Base-by-base conservation (phyloP, 2,113 vertebrate species). In the Tenrec ecaudatus region DNA sequence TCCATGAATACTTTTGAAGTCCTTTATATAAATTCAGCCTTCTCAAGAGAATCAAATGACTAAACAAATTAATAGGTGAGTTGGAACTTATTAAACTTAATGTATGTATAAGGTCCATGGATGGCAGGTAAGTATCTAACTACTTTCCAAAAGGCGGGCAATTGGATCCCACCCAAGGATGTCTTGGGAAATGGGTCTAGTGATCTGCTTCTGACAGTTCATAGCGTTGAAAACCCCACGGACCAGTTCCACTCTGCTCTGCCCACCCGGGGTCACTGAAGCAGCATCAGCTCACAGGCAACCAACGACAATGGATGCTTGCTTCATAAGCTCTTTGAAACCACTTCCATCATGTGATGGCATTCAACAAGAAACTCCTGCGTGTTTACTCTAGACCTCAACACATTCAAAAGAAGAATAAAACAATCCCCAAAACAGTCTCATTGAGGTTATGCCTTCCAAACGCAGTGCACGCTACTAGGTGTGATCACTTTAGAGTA, bases 1-100 rank as follows among this genome's bases (percentile, higher is more conserved):
- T 89, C 9, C 17, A 40, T 64, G 83, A 95, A 62, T 76, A 12
- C 4, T 77, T 62, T 62, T 62, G 16, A 62, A 23, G 16, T 62
- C 60, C 60, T 19, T 62, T 62, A 62, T 19, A 62, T 68, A 31
- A 69, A 62, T 80, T 17, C 83, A 20, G 19, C 60, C n/a, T 87
- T 86, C 60, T 68, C 53, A 47, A 27, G 69, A 92, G 23, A 95
- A 47, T 12, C 17, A 87, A 85, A 66, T 33, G 75, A 88, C 58
- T 19, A 47, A 86, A 68, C 14, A 80, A 71, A 23, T 20, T 20
- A 84, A 36, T 22, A 57, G 14, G 19, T 68, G 73, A 38, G 0
- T 10, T 68, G 29, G 53, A 91, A 83, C 84, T 89, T 60, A 38
- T 43, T 92, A 29, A 92, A 29, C 8, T 88, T 76, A 58, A 60